Evolutionary conservation across 2,113 vertebrate genomes (phyloP), one percentile per base, ranked within the genome.

Genomic region (Thymallus thymallus): DNA sequence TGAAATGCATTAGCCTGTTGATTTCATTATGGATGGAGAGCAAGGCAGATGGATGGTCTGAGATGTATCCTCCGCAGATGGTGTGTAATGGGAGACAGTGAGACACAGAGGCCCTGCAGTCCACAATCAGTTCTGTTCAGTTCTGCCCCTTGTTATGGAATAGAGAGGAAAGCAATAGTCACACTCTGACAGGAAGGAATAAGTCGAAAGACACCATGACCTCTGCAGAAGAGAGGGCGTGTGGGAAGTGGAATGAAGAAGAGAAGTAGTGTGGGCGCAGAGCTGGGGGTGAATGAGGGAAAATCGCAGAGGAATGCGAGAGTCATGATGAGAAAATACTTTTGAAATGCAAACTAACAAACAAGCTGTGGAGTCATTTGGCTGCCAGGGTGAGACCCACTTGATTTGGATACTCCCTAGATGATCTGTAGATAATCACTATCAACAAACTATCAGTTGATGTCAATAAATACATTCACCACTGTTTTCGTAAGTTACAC

Each of bases 231-330:
- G 62, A 14, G 63, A 45, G 32, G 32, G 65, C 22, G 65, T 24
- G 64, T 9, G 32, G 64, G 32, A 22, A 41, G 20, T 16, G n/a
- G 20, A 16, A 18, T 9, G 29, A 41, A 12, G 16, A 22, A 56
- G 46, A 69, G 64, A 75, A 68, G 41, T 1, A 26, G 32, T 45
- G 67, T 10, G 55, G 16, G 24, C 13, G 16, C 1, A 18, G 35
- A 14, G 12, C 7, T 22, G 64, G 18, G 9, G 30, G 18, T 22
- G 18, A 41, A n/a, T 5, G 30, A 20, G 63, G 63, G 64, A 29
- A 58, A 60, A 68, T 68, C 62, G 56, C 73, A 26, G 51, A 41
- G 35, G 20, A 74, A 65, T 73, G n/a, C 6, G 13, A 29, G 24
- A 32, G 30, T 26, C 26, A 67, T n/a, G 55, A 29, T n/a, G 41